Base-by-base conservation (phyloP, 2,797 vertebrate genomes). In the Sebastes vulpes region DNA sequence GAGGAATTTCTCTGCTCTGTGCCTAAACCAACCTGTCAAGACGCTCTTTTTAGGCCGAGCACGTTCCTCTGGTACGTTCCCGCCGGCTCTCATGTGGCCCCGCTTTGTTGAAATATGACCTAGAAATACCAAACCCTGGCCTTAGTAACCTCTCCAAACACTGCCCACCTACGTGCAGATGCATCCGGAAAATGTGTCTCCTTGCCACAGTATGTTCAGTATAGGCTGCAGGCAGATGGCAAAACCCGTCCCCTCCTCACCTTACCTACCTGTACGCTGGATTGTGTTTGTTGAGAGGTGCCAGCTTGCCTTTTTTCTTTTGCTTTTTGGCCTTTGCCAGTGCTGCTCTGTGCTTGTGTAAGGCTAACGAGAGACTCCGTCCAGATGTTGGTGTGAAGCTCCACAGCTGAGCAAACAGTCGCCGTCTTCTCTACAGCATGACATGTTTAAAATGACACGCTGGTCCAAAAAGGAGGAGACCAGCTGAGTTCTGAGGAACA, bases 351-450 rank as follows among this genome's bases (percentile, higher is more conserved):
- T 65, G 82, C 84, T 91, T 76, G 82, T 83, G 77, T 68, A 46
- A 73, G 65, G 54, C 72, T 56, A 75, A 87, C 32, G 23, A 57
- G 72, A 84, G 72, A 28, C 71, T 65, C 23, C 23, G 18, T 90
- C 92, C 95, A 95, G 94, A 94, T 95, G 93, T 89, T 82, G 89
- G 81, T 77, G 83, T 63, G 65, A 77, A 85, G 65, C 78, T 70
- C 56, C 81, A 71, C 95, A 96, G 95, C 95, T 96, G 95, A 95
- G 84, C 93, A 96, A 96, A 96, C 92, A 96, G 81, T 21, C 38
- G 3, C 59, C 42, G 89, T 92, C 91, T 92, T 94, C 94, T 94
- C 95, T 89, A 77, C 71, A 78, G 77, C 77, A 46, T 89, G 92
- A 88, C 87, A 94, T 95, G 92, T 96, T 96, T 95, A 90, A 95